Evolutionary conservation across 2,888 invertebrate genomes (phyloP).

Genomic region (Macrophya alboannulata): DNA sequence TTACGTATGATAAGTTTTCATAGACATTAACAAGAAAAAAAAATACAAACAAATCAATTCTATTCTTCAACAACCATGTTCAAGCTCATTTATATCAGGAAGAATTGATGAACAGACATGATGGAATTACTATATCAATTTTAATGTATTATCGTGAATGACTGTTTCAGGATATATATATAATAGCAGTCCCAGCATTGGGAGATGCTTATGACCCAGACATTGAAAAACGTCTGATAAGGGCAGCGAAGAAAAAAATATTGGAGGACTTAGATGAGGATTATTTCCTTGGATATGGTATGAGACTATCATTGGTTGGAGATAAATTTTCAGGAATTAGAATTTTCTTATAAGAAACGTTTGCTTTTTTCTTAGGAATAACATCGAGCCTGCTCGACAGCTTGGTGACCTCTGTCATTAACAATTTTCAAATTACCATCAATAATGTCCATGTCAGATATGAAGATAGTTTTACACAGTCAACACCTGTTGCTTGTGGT

Average conservation of each 20-base stretch:
- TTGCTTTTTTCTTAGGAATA: constrained; percentile 80
- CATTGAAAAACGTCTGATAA: constrained; percentile 86
- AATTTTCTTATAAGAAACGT: constrained; percentile 23
- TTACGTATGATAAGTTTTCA: background rate
- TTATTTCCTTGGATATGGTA: constrained; percentile 80
- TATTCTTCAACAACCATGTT: background rate
- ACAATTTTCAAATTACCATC: constrained; percentile 90
- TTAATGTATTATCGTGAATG: background rate
- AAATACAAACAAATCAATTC: too few relatives aligned
- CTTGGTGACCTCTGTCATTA: constrained; percentile 88
- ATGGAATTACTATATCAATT: background rate
- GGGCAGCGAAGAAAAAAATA: constrained; percentile 88
- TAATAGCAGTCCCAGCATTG: constrained; percentile 89
- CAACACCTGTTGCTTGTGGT: constrained; percentile 88
- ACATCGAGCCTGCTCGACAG: constrained; percentile 88
- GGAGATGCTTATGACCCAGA: constrained; percentile 88
- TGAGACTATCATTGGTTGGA: constrained; percentile 29
- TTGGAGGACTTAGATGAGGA: constrained; percentile 86
- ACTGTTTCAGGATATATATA: constrained; percentile 84
- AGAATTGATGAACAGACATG: background rate
- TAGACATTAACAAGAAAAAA: background rate
- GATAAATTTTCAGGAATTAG: constrained; percentile 21
- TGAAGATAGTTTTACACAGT: constrained; percentile 88
- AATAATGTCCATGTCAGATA: constrained; percentile 91
- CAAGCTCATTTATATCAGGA: background rate